These are phyloP conservation scores for Megalops atlanticus DNA, from an alignment of 2,113 vertebrate species.

Conservation along the genomic window DNA sequence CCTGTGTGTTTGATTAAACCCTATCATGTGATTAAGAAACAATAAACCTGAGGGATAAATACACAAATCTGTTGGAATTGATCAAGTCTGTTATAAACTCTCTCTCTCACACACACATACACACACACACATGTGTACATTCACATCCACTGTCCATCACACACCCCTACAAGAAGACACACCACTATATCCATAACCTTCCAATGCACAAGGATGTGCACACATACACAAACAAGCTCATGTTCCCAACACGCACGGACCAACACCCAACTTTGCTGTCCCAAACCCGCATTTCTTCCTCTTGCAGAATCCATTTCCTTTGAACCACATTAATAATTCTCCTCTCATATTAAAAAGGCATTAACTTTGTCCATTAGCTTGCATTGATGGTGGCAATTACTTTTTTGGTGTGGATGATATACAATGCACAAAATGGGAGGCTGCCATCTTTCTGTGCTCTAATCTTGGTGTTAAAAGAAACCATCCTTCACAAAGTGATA, in stretches of 20 bases:
- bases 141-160: no score
- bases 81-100: neutral
- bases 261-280: neutral
- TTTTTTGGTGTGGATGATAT: neutral
- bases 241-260: no score
- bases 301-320: neutral
- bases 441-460: neutral
- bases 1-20: conserved; percentile 1
- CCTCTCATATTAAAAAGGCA: neutral
- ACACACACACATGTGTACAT: no score
- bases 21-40: conserved; percentile 4
- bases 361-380: conserved; percentile 16
- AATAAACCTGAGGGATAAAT: neutral
- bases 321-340: neutral
- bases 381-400: neutral
- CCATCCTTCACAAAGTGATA: no score
- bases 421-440: neutral
- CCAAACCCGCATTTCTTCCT: neutral
- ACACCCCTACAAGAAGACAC: no score
- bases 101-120: neutral
- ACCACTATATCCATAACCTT: no score
- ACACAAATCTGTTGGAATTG: neutral
- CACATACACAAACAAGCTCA: neutral
- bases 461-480: no score
- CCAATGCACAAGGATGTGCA: no score